These are phyloP conservation scores for Lampropteryx suffumata DNA, from an alignment of 2,888 invertebrate species.

Conservation along the genomic window DNA sequence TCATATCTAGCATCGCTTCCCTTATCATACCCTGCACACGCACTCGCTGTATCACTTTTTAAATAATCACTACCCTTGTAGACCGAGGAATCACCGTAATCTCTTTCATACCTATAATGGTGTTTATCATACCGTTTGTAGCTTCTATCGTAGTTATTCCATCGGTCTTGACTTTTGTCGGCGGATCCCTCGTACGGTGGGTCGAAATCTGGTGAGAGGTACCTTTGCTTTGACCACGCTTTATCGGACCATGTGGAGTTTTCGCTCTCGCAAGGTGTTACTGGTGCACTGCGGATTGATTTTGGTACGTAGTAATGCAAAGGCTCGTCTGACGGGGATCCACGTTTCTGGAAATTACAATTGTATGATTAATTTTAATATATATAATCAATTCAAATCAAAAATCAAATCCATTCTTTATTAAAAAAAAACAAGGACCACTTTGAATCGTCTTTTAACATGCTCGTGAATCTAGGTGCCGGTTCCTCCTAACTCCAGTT, in stretches of 20 bases:
- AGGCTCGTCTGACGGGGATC: slow-evolving; percentile 64
- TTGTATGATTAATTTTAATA: too few relatives aligned
- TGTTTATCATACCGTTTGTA: slow-evolving; percentile 35
- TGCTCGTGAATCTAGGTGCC: too few relatives aligned
- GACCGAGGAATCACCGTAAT: slow-evolving; percentile 23
- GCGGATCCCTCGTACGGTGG: slow-evolving; percentile 40
- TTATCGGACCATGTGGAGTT: slow-evolving; percentile 64
- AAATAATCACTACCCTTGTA: slow-evolving; percentile 29
- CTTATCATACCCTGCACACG: slow-evolving; percentile 36
- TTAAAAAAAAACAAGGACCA: too few relatives aligned
- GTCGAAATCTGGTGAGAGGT: slow-evolving; percentile 44
- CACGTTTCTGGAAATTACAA: slow-evolving; percentile 63
- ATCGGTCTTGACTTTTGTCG: slow-evolving; percentile 29
- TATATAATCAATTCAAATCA: too few relatives aligned
- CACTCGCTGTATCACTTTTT: slow-evolving; percentile 24
- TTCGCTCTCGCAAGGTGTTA: slow-evolving; percentile 75
- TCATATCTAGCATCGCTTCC: slow-evolving; percentile 27
- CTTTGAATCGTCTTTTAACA: too few relatives aligned
- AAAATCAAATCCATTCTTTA: too few relatives aligned
- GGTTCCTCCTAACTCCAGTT: too few relatives aligned
- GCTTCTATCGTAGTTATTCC: slow-evolving; percentile 33
- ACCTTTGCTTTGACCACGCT: slow-evolving; percentile 52
- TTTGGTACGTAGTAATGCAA: slow-evolving; percentile 59
- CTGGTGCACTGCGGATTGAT: slow-evolving; percentile 68
- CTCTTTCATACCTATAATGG: slow-evolving; percentile 27